Evolutionary conservation across 2,888 invertebrate species (phyloP).

Genomic region (Lycaena phlaeas): DNA sequence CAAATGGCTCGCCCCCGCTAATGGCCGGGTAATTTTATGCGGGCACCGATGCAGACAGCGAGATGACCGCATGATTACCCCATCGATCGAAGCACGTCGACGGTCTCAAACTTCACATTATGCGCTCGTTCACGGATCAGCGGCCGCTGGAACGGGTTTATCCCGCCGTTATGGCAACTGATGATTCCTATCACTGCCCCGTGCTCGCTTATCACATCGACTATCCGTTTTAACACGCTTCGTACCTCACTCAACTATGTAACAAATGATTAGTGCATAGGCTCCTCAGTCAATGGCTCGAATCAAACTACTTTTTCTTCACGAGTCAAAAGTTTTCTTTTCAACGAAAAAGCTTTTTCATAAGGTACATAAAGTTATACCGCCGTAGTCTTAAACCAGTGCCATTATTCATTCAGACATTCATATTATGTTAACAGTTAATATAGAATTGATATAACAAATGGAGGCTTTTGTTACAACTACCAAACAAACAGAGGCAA

Average conservation of each 20-base stretch:
- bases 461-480: no score
- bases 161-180: slow-evolving; percentile 41
- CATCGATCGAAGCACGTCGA: slow-evolving; percentile 60
- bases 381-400: no score
- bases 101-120: slow-evolving; percentile 54
- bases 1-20: slow-evolving; percentile 67
- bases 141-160: slow-evolving; percentile 44
- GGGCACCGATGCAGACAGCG: slow-evolving; percentile 48
- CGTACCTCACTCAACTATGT: neutral
- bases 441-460: no score
- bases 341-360: no score
- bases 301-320: no score
- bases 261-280: no score
- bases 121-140: slow-evolving; percentile 51
- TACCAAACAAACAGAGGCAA: no score
- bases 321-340: no score
- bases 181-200: slow-evolving; percentile 27
- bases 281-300: no score
- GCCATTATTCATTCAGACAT: no score
- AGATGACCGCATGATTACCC: slow-evolving; percentile 60
- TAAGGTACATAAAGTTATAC: no score
- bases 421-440: no score
- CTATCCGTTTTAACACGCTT: neutral
- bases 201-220: slow-evolving; percentile 16
- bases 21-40: slow-evolving; percentile 69